Evolutionary conservation across 1,140 invertebrate species (phyloP), one percentile per base, ranked within the genome.

Genomic region (Asobara japonica): DNA sequence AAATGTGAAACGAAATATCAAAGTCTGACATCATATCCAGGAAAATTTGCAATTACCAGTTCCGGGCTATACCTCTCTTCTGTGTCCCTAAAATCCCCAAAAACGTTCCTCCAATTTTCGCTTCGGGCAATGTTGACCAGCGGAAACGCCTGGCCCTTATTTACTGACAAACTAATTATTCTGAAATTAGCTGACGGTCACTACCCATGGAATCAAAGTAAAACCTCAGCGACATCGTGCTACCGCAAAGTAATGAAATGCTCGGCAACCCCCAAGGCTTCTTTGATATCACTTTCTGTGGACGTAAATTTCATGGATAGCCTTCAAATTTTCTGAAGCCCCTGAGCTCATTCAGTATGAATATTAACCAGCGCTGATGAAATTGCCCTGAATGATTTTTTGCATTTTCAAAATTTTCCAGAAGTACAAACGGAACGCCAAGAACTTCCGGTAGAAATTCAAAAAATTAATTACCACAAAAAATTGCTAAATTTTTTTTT

Each of bases 281-380:
- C 51, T 56, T 56, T 27, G 51, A 56, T 56, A 56, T 0, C 51
- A 56, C 20, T 56, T 56, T 25, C 51, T 22, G 25, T 18, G 11
- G 18, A 56, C 22, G 22, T 45, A 18, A 56, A 56, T 56, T 25
- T 56, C 25, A 56, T 56, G 22, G 51, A 56, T 22, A 56, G 22
- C 51, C 10, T 56, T 11, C 22, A 10, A 56, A 56, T 18, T 25
- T 22, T 6, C 18, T 56, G 51, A 5, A 56, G 22, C 18, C 25
- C 11, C 18, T 56, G 51, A 56, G 51, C 22, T 25, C 30, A 33
- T n/a, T 62, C 60, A 62, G 30, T 27, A 62, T 62, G 27, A 29
- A 62, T 30, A 62, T 62, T 29, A 31, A 62, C 30, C 60, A 62
- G 25, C n/a, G 10, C 22, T n/a, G 25, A 62, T 62, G 31, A n/a